A percentile compares a stretch with the other conserved stretches of the same genome.
Conservation (phyloP, 2,888 invertebrate species). For the Dasysyrphus tricinctus region DNA sequence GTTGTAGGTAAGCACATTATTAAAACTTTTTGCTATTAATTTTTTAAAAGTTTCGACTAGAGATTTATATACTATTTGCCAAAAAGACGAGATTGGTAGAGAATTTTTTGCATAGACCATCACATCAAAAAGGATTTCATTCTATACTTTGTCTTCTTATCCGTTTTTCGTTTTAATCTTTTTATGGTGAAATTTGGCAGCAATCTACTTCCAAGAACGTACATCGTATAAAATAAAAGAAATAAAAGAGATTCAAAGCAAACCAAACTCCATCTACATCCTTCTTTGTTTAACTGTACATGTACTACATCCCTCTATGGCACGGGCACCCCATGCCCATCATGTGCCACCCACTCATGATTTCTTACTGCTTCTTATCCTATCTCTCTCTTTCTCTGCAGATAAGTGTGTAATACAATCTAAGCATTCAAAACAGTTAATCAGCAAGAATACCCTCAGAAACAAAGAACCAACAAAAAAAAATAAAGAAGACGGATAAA, state of each 20-base stretch:
- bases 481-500: slow-evolving; percentile 24
- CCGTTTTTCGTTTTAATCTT: slow-evolving; percentile 29
- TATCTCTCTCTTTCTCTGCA: slow-evolving; percentile 20
- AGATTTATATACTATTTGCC: neutral
- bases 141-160: slow-evolving; percentile 12
- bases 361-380: slow-evolving; percentile 18
- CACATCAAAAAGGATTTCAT: slow-evolving; percentile 40
- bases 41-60: neutral
- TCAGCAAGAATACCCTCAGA: slow-evolving; percentile 61
- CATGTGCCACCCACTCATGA: neutral
- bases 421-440: slow-evolving; percentile 72
- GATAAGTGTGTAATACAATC: slow-evolving; percentile 74
- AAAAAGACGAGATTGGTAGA: neutral
- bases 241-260: slow-evolving; percentile 11
- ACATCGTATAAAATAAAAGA: neutral
- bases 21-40: neutral
- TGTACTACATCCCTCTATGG: neutral
- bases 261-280: neutral
- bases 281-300: slow-evolving; percentile 1
- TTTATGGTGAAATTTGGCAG: slow-evolving; percentile 59
- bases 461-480: slow-evolving; percentile 14
- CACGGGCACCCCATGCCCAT: neutral
- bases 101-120: slow-evolving; percentile 13
- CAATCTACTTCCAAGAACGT: slow-evolving; percentile 33
- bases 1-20: neutral